Percentiles rank a stretch among this genome's conserved stretches.
phyloP scores from a whole-genome alignment of 2,888 invertebrate species.

The Panopea generosa region DNA sequence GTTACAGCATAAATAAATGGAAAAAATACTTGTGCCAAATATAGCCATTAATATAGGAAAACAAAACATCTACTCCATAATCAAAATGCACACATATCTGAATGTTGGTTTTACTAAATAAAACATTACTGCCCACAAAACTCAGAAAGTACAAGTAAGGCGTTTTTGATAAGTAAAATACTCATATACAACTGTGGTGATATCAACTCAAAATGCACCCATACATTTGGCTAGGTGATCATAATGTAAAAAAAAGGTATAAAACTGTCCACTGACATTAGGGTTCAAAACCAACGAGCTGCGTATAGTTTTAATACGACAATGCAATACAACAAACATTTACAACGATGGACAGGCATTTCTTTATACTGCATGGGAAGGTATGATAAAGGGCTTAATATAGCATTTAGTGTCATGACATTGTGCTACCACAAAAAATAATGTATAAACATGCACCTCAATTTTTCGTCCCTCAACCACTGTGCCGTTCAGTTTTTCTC shows the following conservation, averaged over 20 bases:
- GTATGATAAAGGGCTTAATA: conserved; percentile 74
- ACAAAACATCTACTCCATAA: conserved; percentile 66
- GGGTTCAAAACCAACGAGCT: conserved; percentile 63
- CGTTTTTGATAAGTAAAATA: conserved; percentile 62
- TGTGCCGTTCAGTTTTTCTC: conserved; percentile 99
- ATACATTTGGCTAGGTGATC: conserved; percentile 63
- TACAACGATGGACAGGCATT: conserved; percentile 79
- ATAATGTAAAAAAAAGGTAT: conserved; percentile 59
- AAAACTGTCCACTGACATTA: conserved; percentile 61
- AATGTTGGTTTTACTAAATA: conserved; percentile 56
- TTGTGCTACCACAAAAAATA: conserved; percentile 83
- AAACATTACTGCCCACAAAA: conserved; percentile 64
- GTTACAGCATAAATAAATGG: conserved; percentile 20
- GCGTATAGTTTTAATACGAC: conserved; percentile 64
- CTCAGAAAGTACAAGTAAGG: conserved; percentile 58
- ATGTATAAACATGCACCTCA: conserved; percentile 91
- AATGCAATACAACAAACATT: conserved; percentile 70
- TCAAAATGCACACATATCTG: conserved; percentile 66
- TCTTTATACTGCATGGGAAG: conserved; percentile 82
- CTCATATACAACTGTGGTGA: conserved; percentile 56
- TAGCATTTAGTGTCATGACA: conserved; percentile 69
- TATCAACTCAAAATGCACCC: conserved; percentile 67
- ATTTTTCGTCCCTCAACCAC: conserved; percentile 99
- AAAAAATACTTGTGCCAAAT: conserved; percentile 61
- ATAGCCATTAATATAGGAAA: conserved; percentile 61